Percentiles rank a stretch among this genome's conserved stretches.
Conservation (phyloP, 92 coral and sea anemone genomes). For the Palythoa grandiflora region DNA sequence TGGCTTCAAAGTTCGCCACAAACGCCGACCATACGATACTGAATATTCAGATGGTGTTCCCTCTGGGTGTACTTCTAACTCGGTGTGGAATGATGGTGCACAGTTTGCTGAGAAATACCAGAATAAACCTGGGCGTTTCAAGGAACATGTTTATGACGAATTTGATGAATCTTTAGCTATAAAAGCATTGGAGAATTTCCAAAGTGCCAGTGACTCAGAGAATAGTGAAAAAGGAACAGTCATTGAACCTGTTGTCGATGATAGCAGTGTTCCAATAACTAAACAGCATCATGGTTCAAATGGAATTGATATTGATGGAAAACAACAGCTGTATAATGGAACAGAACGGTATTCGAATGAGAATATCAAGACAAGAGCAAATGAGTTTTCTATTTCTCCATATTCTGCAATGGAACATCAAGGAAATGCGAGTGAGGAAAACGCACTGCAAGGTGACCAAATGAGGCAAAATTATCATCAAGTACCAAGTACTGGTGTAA, state of each 20-base stretch:
- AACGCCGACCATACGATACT: constrained; percentile 77
- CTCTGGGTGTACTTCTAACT: constrained; percentile 39
- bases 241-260: neutral
- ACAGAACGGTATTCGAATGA: constrained; percentile 11
- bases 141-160: constrained; percentile 62
- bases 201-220: constrained; percentile 25
- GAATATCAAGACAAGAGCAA: no score
- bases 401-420: neutral
- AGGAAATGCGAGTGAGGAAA: neutral
- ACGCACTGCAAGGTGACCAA: neutral
- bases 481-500: neutral
- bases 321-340: neutral
- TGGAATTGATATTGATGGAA: neutral
- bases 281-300: neutral
- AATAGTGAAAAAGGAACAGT: constrained; percentile 2
- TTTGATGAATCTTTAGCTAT: constrained; percentile 2
- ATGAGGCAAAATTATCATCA: neutral
- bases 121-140: constrained; percentile 72
- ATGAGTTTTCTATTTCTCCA: neutral
- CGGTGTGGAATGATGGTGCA: constrained; percentile 90
- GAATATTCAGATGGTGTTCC: constrained; percentile 73
- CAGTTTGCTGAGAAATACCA: constrained; percentile 71
- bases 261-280: neutral
- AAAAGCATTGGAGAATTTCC: constrained; percentile 6
- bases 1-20: constrained; percentile 67